Percentiles rank a stretch among this genome's conserved stretches.
Evolutionary conservation across 2,113 vertebrate genomes (phyloP).

Genomic region (Pheucticus melanocephalus): DNA sequence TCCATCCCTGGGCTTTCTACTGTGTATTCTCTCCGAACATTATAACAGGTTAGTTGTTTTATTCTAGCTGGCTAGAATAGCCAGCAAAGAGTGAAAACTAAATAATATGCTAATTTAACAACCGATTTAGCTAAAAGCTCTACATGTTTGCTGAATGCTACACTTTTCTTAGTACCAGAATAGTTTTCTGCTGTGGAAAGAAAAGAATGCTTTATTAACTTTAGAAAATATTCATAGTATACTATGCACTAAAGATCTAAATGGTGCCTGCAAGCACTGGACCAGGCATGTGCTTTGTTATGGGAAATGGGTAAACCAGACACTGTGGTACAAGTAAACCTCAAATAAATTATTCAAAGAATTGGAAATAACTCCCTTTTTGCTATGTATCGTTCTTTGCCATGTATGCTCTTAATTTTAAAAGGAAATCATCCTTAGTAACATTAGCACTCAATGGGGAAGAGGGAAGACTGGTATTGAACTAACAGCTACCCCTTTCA

Average conservation of each 20-base stretch:
- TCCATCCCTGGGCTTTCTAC: background rate
- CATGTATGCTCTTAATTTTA: background rate
- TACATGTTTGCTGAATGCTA: background rate
- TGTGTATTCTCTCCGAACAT: background rate
- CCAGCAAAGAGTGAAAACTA: background rate
- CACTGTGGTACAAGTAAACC: background rate
- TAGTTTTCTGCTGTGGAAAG: background rate
- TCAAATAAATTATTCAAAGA: background rate
- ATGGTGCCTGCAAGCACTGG: background rate
- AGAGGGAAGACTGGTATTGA: background rate
- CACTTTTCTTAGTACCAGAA: background rate
- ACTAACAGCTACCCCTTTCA: background rate
- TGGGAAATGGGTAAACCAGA: background rate
- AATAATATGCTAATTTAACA: background rate
- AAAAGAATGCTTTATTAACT: conserved; percentile 1
- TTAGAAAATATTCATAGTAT: background rate
- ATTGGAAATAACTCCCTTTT: background rate
- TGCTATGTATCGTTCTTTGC: background rate
- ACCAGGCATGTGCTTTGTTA: background rate
- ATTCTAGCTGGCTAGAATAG: background rate
- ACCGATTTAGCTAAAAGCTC: background rate
- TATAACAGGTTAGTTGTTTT: background rate
- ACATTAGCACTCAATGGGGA: background rate
- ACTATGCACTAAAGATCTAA: background rate
- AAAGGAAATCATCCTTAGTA: background rate